phyloP scores from a whole-genome alignment of 2,888 invertebrate species.

The Latrodectus elegans region DNA sequence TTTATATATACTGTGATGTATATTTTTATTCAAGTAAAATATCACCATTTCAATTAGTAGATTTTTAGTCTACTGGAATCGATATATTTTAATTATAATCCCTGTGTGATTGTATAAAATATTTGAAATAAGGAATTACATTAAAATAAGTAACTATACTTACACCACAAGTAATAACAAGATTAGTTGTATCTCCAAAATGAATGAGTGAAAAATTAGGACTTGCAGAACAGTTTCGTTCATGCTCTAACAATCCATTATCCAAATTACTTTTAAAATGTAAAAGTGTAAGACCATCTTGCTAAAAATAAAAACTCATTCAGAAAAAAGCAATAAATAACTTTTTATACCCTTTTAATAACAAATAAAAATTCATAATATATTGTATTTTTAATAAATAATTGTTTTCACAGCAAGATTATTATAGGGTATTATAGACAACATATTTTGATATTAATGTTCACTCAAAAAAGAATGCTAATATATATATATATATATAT shows the following conservation, averaged over 20 bases:
- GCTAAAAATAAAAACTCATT: not conserved
- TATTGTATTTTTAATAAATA: not conserved
- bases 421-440: too few relatives aligned
- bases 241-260: slow-evolving; percentile 37
- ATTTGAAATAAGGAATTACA: not conserved
- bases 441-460: too few relatives aligned
- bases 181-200: slow-evolving; percentile 26
- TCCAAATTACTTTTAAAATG: slow-evolving; percentile 25
- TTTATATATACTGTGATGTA: too few relatives aligned
- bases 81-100: too few relatives aligned
- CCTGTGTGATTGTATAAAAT: too few relatives aligned
- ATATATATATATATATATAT: too few relatives aligned
- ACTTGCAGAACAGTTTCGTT: slow-evolving; percentile 17
- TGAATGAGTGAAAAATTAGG: slow-evolving; percentile 48
- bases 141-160: not conserved
- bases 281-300: not conserved
- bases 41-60: too few relatives aligned
- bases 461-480: too few relatives aligned
- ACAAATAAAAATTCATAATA: not conserved
- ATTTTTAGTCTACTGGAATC: too few relatives aligned
- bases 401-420: not conserved
- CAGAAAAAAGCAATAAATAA: not conserved
- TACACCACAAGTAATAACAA: slow-evolving; percentile 54
- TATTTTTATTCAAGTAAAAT: too few relatives aligned
- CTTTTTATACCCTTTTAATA: not conserved